phyloP scores from a whole-genome alignment of 2,888 invertebrate genomes.

The Ochropleura leucogaster region DNA sequence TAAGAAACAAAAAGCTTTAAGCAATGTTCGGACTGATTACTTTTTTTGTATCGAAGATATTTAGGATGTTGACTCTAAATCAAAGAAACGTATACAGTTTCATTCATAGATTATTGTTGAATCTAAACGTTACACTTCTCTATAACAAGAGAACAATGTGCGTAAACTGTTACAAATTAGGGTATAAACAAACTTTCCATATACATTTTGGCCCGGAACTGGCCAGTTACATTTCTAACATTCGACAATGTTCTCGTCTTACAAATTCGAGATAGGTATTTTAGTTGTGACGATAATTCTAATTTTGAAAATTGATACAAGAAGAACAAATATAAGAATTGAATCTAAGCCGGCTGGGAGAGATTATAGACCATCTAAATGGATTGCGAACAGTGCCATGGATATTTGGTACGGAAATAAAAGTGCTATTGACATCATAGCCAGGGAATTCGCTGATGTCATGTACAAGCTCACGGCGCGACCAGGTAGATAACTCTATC shows the following conservation, averaged over 20 bases:
- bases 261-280: neutral
- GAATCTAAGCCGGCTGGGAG: neutral
- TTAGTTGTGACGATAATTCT: neutral
- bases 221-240: neutral
- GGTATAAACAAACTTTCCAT: neutral
- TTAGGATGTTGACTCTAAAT: neutral
- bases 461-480: neutral
- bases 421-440: neutral
- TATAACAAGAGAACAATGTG: neutral
- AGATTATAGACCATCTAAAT: neutral
- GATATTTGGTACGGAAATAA: neutral
- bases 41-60: neutral
- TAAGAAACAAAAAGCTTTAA: neutral
- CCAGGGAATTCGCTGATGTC: neutral
- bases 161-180: neutral
- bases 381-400: neutral
- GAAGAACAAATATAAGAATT: neutral
- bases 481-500: neutral
- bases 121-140: neutral
- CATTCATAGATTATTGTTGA: conserved; percentile 3
- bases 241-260: neutral
- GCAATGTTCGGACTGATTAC: neutral
- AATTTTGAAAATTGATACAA: neutral
- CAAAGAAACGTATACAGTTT: neutral
- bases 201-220: neutral